Conservation (phyloP, 2,113 vertebrate genomes). For the Corythoichthys intestinalis region DNA sequence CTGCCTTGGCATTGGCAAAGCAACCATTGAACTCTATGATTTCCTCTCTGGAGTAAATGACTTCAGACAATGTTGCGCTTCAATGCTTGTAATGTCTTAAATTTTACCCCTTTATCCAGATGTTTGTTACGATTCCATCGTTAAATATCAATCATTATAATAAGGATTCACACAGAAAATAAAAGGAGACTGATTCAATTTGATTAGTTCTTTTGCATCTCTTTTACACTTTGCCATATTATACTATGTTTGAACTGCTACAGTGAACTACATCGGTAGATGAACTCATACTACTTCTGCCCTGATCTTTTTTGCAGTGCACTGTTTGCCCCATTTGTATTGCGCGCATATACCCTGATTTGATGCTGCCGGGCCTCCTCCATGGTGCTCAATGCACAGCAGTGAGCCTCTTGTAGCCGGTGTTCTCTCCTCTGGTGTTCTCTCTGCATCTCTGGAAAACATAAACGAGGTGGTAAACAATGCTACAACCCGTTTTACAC, state of each 20-base stretch:
- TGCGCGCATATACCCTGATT: slow-evolving; percentile 75
- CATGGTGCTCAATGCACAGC: slow-evolving; percentile 89
- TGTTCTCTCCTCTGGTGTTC: slow-evolving; percentile 90
- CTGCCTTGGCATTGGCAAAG: not conserved
- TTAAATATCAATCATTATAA: not conserved
- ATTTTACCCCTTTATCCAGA: not conserved
- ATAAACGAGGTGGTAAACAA: not conserved
- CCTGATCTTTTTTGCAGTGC: not conserved
- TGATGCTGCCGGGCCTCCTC: slow-evolving; percentile 90
- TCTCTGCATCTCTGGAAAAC: slow-evolving; percentile 77
- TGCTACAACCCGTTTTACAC: too few relatives aligned
- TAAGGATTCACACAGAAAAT: too few relatives aligned
- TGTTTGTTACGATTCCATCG: not conserved
- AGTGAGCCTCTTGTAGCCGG: slow-evolving; percentile 90
- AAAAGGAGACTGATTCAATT: too few relatives aligned
- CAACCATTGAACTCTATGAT: not conserved
- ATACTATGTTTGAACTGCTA: not conserved
- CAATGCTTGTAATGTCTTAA: not conserved
- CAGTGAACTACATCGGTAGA: not conserved
- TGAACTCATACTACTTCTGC: not conserved
- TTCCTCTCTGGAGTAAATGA: slow-evolving; percentile 5
- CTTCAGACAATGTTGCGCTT: slow-evolving; percentile 4
- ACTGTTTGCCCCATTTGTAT: not conserved
- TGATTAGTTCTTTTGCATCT: too few relatives aligned
- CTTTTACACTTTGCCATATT: not conserved